phyloP scores from a whole-genome alignment of 2,113 vertebrate species.

The Paralichthys olivaceus region DNA sequence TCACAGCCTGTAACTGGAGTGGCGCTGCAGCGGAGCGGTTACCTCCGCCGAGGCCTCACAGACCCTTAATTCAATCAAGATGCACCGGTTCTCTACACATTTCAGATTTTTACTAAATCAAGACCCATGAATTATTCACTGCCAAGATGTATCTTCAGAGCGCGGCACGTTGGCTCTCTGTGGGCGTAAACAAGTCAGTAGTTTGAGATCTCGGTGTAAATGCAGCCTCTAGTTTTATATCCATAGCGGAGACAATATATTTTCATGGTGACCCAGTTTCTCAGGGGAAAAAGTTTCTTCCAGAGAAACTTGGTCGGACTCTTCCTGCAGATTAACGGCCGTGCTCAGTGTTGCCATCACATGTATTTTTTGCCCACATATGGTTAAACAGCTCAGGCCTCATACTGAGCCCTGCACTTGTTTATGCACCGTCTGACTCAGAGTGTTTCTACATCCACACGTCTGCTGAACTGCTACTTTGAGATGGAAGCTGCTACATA shows the following conservation, averaged over 20 bases:
- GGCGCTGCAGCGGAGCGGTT: too few species aligned
- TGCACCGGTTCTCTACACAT: too few species aligned
- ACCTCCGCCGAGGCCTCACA: too few species aligned
- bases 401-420: background rate
- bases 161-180: background rate
- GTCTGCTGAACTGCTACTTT: background rate
- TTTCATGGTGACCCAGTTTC: constrained; percentile 26
- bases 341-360: background rate
- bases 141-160: background rate
- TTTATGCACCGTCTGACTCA: background rate
- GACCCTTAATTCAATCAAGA: too few species aligned
- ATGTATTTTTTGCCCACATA: background rate
- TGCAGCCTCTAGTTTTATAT: background rate
- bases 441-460: background rate
- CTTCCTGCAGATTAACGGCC: background rate
- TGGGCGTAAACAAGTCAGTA: background rate
- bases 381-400: background rate
- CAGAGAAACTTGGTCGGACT: background rate
- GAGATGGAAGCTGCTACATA: background rate
- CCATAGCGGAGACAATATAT: background rate
- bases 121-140: too few species aligned
- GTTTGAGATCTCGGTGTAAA: constrained; percentile 11
- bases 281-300: background rate
- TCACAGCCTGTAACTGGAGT: background rate
- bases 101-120: too few species aligned